Base-by-base conservation (phyloP, 2,888 invertebrate genomes). In the Netelia melanura region DNA sequence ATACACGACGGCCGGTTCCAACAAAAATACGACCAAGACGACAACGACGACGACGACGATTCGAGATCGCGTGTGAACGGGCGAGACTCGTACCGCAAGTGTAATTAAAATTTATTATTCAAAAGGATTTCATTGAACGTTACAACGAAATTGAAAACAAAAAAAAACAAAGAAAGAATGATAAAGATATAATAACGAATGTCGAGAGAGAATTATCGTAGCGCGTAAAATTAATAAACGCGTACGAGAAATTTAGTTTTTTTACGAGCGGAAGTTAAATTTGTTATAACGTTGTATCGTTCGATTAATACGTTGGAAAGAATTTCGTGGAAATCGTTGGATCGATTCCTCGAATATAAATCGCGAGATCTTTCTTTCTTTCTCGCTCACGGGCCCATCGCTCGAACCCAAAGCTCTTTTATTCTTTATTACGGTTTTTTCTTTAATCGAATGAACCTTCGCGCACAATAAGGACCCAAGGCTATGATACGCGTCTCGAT, bases 391-490 rank as follows among this genome's bases (percentile, higher is more conserved):
- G 48, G 5, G 30, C 3, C 5, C 30, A 5, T 44, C n/a, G 6
- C 3, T 54, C 17, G n/a, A 17, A 23, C 64, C 61, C 30, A 14
- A 11, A 44, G 14, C 43, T 62, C 11, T 58, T 68, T 68, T 68
- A 75, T 54, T 56, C 70, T 44, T 72, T 54, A 44, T 62, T 72
- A 38, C 38, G 52, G 23, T 81, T 70, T 62, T 65, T 75, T 68
- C 5, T 78, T 68, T 61, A 81, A 84, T 79, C 52, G 75, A 76
- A 86, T 81, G 83, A 85, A 81, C 83, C 84, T 83, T 85, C 76
- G 82, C 78, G 84, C 80, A 80, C 79, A 86, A 85, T 81, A 85
- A 86, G 83, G 85, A 79, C 74, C 64, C 78, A 85, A 85, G 85
- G 83, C 65, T 78, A 74, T 21, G 21, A 68, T 62, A 44, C 30